A percentile compares a stretch with the other conserved stretches of the same genome.
phyloP scores from a whole-genome alignment of 2,113 vertebrate species.

The Oreocharis arfaki region DNA sequence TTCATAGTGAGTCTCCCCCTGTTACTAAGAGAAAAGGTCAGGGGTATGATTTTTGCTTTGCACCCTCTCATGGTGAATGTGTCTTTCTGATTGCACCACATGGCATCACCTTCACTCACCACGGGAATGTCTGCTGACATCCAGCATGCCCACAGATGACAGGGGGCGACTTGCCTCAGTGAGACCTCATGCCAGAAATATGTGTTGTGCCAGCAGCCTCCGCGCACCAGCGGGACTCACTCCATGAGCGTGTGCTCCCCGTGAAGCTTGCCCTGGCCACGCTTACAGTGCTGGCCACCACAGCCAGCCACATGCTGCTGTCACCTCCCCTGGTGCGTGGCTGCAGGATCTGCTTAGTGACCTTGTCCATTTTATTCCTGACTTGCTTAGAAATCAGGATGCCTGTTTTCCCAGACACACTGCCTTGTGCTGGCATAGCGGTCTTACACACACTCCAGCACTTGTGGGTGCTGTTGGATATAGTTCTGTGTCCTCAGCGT shows the following conservation, averaged over 20 bases:
- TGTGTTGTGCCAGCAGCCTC: background rate
- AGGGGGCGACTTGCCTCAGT: background rate
- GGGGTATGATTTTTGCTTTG: background rate
- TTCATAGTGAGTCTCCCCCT: background rate
- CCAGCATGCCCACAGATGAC: background rate
- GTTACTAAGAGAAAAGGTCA: background rate
- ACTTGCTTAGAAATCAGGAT: background rate
- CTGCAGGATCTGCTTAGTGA: background rate
- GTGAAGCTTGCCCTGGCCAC: background rate
- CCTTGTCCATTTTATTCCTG: background rate
- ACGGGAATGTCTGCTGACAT: background rate
- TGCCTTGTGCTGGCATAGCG: background rate
- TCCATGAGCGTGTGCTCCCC: background rate
- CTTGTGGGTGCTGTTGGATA: background rate
- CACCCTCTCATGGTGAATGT: background rate
- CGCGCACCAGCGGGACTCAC: background rate
- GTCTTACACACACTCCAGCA: background rate
- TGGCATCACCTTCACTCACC: background rate
- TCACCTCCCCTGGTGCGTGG: background rate
- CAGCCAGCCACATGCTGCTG: background rate
- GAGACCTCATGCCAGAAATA: background rate
- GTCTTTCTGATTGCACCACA: background rate
- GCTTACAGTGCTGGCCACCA: background rate
- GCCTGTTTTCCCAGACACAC: background rate
- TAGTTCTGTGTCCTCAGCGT: accelerated